Evolutionary conservation across 2,113 vertebrate genomes (phyloP).

Genomic region (Megaleporinus macrocephalus): DNA sequence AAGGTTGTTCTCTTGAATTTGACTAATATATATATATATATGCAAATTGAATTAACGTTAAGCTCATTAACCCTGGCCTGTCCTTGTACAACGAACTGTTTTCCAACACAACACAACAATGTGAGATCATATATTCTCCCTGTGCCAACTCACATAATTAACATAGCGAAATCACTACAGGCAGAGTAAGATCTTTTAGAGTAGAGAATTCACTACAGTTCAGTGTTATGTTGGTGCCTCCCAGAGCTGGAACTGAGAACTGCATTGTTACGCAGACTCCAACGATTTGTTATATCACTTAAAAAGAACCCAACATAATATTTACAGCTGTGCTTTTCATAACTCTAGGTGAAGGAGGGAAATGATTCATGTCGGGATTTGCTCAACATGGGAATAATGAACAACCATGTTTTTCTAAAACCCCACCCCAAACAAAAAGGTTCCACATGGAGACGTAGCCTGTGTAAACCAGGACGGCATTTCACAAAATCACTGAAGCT

Average conservation of each 20-base stretch:
- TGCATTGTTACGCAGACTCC: background rate
- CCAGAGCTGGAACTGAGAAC: background rate
- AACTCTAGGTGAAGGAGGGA: background rate
- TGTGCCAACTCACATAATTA: background rate
- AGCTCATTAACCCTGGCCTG: too few species aligned
- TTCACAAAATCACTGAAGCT: background rate
- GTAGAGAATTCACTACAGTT: background rate
- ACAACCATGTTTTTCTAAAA: background rate
- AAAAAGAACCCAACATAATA: background rate
- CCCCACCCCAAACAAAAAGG: background rate
- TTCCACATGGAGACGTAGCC: background rate
- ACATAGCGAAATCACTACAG: background rate
- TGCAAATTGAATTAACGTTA: too few species aligned
- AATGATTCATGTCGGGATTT: constrained; percentile 13
- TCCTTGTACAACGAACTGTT: too few species aligned
- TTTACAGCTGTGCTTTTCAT: background rate
- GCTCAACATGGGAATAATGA: constrained; percentile 4
- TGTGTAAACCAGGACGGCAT: background rate
- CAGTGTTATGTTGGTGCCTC: background rate
- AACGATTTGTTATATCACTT: too few species aligned
- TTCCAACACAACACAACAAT: too few species aligned
- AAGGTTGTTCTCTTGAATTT: too few species aligned
- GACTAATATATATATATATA: too few species aligned
- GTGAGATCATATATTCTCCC: background rate
- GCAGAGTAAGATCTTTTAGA: background rate